Base-by-base conservation (phyloP, 2,113 vertebrate species). In the Neoarius graeffei region DNA sequence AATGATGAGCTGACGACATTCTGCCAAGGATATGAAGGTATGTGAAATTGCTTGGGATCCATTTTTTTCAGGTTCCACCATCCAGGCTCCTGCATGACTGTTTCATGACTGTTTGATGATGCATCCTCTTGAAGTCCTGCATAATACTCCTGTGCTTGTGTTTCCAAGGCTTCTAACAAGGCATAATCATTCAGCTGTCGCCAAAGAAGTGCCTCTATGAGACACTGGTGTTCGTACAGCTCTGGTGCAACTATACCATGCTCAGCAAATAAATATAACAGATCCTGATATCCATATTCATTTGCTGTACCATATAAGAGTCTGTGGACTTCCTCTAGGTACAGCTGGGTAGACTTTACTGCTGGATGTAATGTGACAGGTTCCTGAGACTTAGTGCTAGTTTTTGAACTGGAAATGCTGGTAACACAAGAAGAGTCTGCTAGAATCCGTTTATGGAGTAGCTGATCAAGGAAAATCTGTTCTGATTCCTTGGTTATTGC, bases 111-210 rank as follows among this genome's bases (percentile, higher is more conserved):
- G 54, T 84, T 82, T 8, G 87, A 84, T 60, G 92, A 66, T n/a
- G 88, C 64, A 67, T 89, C 81, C 0, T 69, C 84, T 84, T 93
- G 91, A 83, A 1, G 67, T 85, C 77, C 67, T 56, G 89, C 85
- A 81, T 88, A 87, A 19, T 9, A 42, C 52, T 92, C 89, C 54
- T 93, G 91, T 88, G 80, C 85, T 90, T 93, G 91, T 88, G 89
- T 60, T 64, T 91, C 89, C 85, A 94, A 85, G 9, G 93, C 91
- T 89, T 96, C 94, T 59, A 91, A 87, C 23, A 93, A 91, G 60
- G 92, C 92, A 91, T 95, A 95, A 69, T 95, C 94, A 91, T 96
- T 95, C 15, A 95, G 92, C 90, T 95, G 95, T 88, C 95, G 95
- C 95, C 94, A 96, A 83, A 95, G 89, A 83, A 96, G 93, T 83